Evolutionary conservation across 92 coral and sea anemone species (phyloP).

Genomic region (Palythoa grandiflora): DNA sequence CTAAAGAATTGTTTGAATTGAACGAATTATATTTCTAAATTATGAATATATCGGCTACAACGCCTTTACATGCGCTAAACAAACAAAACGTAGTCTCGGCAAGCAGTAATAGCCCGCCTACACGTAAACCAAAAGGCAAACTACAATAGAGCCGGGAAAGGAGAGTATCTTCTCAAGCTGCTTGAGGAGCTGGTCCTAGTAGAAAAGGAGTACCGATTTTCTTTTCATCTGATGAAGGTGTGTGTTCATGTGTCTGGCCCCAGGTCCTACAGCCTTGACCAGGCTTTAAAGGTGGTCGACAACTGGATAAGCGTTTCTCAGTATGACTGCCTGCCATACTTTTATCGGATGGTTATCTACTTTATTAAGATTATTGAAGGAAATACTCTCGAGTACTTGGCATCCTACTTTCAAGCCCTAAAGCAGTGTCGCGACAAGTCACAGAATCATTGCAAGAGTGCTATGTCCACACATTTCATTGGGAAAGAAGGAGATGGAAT

Average conservation of each 20-base stretch:
- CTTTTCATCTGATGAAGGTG: constrained; percentile 75
- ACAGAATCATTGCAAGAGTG: constrained; percentile 73
- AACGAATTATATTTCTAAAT: too few species aligned
- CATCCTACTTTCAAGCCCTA: constrained; percentile 54
- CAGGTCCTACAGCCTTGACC: constrained; percentile 72
- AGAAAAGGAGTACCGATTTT: constrained; percentile 56
- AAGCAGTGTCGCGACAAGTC: constrained; percentile 70
- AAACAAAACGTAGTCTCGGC: too few species aligned
- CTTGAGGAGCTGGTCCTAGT: constrained; percentile 72
- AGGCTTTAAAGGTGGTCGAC: constrained; percentile 70
- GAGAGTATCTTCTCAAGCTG: constrained; percentile 61
- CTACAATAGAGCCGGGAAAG: too few species aligned
- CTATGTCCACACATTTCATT: constrained; percentile 66
- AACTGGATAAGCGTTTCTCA: constrained; percentile 66
- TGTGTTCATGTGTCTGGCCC: constrained; percentile 72
- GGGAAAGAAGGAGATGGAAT: constrained; percentile 81
- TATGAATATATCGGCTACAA: too few species aligned
- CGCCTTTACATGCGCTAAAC: too few species aligned
- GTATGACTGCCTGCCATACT: constrained; percentile 72
- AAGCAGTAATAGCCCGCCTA: too few species aligned
- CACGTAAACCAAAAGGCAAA: too few species aligned
- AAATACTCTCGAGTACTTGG: constrained; percentile 43
- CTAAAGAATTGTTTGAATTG: too few species aligned
- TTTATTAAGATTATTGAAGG: constrained; percentile 84
- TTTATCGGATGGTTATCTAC: constrained; percentile 78